Conservation (phyloP, 2,797 vertebrate species). For the Percopsis omiscomaycus region DNA sequence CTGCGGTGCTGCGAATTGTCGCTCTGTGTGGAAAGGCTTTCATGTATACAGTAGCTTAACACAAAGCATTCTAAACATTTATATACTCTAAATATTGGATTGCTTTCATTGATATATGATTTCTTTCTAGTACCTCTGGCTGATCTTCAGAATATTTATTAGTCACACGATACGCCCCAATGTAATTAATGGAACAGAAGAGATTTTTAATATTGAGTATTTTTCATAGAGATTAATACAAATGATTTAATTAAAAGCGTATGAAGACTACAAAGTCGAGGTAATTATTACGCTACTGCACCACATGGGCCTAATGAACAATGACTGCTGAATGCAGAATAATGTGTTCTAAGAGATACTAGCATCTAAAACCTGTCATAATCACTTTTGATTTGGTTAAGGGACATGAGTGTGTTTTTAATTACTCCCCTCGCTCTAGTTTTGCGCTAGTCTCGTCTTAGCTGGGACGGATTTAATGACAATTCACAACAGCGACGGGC, state of each 20-base stretch:
- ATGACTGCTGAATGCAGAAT: constrained; percentile 31
- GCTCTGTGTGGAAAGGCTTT: constrained; percentile 29
- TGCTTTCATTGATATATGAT: constrained; percentile 1
- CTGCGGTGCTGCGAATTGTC: constrained; percentile 37
- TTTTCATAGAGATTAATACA: constrained; percentile 42
- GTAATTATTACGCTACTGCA: constrained; percentile 34
- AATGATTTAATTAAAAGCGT: constrained; percentile 56
- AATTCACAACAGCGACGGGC: constrained; percentile 36
- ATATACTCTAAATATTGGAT: too few species aligned
- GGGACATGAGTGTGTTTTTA: constrained; percentile 46
- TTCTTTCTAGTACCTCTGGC: background rate
- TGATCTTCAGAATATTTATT: constrained; percentile 10
- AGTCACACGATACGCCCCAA: constrained; percentile 11
- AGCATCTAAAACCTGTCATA: constrained; percentile 30
- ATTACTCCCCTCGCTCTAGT: constrained; percentile 39
- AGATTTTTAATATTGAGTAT: constrained; percentile 31
- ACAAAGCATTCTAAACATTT: background rate
- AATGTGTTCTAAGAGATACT: constrained; percentile 25
- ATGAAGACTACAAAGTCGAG: constrained; percentile 25
- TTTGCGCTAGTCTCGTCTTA: constrained; percentile 17
- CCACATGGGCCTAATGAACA: constrained; percentile 44
- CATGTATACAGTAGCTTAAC: background rate
- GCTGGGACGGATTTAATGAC: constrained; percentile 43
- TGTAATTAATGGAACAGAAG: constrained; percentile 30
- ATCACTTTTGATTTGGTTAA: constrained; percentile 39